Base-by-base conservation (phyloP, 2,888 invertebrate genomes). In the Hololepta plana region DNA sequence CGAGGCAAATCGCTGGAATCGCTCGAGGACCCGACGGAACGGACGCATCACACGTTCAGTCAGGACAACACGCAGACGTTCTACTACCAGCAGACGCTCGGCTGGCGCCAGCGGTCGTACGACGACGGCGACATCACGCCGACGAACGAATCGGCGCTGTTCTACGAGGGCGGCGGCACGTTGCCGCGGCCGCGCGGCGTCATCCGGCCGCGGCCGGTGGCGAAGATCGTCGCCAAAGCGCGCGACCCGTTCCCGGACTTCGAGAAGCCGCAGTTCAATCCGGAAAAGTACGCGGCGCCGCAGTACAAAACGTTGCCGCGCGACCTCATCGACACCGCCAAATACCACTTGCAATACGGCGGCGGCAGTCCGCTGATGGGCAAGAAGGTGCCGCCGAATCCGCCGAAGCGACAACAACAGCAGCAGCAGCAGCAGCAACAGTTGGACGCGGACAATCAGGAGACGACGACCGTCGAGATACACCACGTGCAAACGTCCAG, bases 61-160 rank as follows among this genome's bases (percentile, higher is more conserved):
- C 22, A 66, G 1, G 69, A 70, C 39, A 62, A 64, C 26, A 62
- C 64, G 22, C 22, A 65, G 49, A 65, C 67, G 34, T 67, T 66
- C 34, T 59, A 54, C 42, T 58, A 53, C 38, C 55, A 50, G 32
- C 55, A 55, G 35, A 43, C 51, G 11, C 44, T 49, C 23, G 62
- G 62, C 12, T 52, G 53, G 51, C 40, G 55, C 22, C 54, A 61
- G 30, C 64, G 81, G 40, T 75, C 79, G 34, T 82, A 80, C 49
- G 85, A 87, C 50, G 87, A 87, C 47, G 87, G 87, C 10, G 87
- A 88, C 51, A 76, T 87, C 35, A 87, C 87, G 15, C 79, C 80
- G 8, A 87, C 87, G 23, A 87, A 87, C 47, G 85, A 87, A 51
- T 57, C 61, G 12, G 51, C 54, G 13, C 43, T 57, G 32, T 7